phyloP scores from a whole-genome alignment of 2,797 vertebrate species.

The Jordanella pulchra region DNA sequence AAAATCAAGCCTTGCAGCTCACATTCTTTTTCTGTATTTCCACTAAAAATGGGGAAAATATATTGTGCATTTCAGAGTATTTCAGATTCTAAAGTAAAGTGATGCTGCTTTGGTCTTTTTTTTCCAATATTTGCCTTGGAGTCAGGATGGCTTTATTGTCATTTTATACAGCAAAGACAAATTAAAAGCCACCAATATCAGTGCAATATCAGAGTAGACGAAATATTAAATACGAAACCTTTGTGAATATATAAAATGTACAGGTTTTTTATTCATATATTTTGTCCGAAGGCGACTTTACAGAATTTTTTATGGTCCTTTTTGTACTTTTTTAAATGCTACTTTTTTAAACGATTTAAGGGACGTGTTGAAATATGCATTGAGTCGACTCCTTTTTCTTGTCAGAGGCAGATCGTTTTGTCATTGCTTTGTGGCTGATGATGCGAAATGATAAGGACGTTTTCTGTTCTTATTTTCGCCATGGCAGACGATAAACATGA shows the following conservation, averaged over 20 bases:
- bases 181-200: too few relatives aligned
- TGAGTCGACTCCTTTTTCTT: slow-evolving; percentile 34
- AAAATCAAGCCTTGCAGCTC: background rate
- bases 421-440: slow-evolving; percentile 45
- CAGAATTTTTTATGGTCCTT: background rate
- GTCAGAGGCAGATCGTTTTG: slow-evolving; percentile 21
- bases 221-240: too few relatives aligned
- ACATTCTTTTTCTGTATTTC: background rate
- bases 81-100: background rate
- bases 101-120: too few relatives aligned
- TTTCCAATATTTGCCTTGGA: too few relatives aligned
- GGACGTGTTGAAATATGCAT: slow-evolving; percentile 10
- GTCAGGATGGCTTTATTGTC: too few relatives aligned
- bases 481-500: background rate
- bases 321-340: too few relatives aligned
- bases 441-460: slow-evolving; percentile 1
- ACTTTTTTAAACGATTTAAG: background rate
- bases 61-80: background rate
- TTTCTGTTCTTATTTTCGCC: background rate
- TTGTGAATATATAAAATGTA: too few relatives aligned
- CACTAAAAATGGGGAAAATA: background rate
- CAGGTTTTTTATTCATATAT: too few relatives aligned
- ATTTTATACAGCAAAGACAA: too few relatives aligned
- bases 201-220: too few relatives aligned
- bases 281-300: background rate